phyloP scores from a whole-genome alignment of 1,140 invertebrate species.

The Ectropis grisescens region DNA sequence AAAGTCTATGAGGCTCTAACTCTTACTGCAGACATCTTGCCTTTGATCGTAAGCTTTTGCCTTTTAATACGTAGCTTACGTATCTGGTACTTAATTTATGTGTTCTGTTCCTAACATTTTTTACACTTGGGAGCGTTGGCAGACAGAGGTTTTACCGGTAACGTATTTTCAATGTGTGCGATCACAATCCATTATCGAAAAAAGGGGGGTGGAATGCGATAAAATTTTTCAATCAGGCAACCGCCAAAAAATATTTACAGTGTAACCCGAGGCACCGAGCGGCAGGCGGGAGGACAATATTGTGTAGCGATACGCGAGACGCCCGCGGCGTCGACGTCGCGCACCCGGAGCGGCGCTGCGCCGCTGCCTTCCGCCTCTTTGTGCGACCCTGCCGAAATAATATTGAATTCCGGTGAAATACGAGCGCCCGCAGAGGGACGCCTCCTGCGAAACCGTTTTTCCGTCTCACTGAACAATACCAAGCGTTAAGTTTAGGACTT shows the following conservation, averaged over 20 bases:
- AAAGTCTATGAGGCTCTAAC: too few species aligned
- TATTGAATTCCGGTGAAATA: slow-evolving; percentile 64
- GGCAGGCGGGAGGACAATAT: slow-evolving; percentile 56
- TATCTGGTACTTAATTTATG: too few species aligned
- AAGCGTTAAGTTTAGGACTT: slow-evolving; percentile 48
- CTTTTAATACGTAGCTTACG: too few species aligned
- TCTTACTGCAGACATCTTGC: too few species aligned
- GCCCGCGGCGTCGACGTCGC: slow-evolving; percentile 47
- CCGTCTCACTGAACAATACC: slow-evolving; percentile 52
- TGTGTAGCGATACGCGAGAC: slow-evolving; percentile 43
- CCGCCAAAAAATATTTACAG: slow-evolving; percentile 64
- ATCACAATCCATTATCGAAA: slow-evolving; percentile 40
- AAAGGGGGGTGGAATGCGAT: slow-evolving; percentile 49
- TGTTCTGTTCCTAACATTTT: too few species aligned
- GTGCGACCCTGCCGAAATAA: slow-evolving; percentile 57
- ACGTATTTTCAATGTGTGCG: slow-evolving; percentile 22
- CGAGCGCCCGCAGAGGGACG: slow-evolving; percentile 46
- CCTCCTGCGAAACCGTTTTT: slow-evolving; percentile 50
- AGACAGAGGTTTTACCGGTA: too few species aligned
- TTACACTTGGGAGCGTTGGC: too few species aligned
- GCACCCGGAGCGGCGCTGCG: slow-evolving; percentile 19
- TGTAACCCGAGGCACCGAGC: slow-evolving; percentile 57
- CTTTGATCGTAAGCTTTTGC: too few species aligned
- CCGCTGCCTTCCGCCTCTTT: slow-evolving; percentile 57
- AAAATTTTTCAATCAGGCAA: slow-evolving; percentile 65